Evolutionary conservation across 2,888 invertebrate species (phyloP), one percentile per base, ranked within the genome.

Genomic region (Cheilosia soror): DNA sequence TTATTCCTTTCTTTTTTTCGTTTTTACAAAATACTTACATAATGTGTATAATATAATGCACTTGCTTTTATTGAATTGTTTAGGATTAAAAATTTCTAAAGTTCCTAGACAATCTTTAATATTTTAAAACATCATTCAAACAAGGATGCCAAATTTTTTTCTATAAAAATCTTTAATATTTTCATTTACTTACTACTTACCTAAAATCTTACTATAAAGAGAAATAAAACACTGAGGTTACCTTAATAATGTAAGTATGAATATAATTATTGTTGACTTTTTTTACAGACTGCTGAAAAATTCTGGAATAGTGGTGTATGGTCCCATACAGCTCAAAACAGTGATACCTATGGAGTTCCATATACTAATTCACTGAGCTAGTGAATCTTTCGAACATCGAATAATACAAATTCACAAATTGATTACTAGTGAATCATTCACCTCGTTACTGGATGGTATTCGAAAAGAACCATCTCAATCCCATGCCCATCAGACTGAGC

Each of bases 91-190:
- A 49, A 47, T 55, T 29, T 60, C 11, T 58, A 44, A 62, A 57
- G 68, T 77, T 77, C 76, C 76, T 77, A 77, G 53, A 53, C 53
- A 51, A 55, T 58, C 13, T 62, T 53, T 37, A 68, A 68, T 60
- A 44, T 49, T 51, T 51, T 44, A 20, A 62, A 65, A 58, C 11
- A 44, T 27, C 37, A 27, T 66, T 58, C 20, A 68, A 51, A n/a
- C 13, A 60, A 60, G 20, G 42, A 51, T 68, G 51, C 42, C 15
- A 60, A 42, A 40, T 69, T 44, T 60, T 31, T 51, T 55, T 73
- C 20, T 63, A 55, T 77, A 69, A 47, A 25, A 33, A 51, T 13
- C 20, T 0, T 66, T 40, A 25, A 60, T 55, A 55, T n/a, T 62
- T 77, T 77, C 6, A 53, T 68, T 47, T 58, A 20, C 6, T 15